These are phyloP conservation scores for Homarus gammarus DNA, from an alignment of 2,888 invertebrate genomes.

Conservation along the genomic window DNA sequence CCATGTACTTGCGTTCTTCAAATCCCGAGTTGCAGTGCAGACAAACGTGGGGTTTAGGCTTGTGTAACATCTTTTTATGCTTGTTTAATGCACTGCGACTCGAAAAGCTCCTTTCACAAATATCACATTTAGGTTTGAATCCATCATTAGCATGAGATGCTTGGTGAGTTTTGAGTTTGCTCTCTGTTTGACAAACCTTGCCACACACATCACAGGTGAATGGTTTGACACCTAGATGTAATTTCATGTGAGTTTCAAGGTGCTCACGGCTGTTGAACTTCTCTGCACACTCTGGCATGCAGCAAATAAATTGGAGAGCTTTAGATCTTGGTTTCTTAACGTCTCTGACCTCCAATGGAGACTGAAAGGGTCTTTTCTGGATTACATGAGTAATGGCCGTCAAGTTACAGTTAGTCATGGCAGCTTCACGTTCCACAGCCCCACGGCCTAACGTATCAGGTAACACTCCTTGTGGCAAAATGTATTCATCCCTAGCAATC, in stretches of 20 bases:
- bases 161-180: constrained; percentile 38
- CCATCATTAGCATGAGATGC: constrained; percentile 55
- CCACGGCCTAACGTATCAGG: constrained; percentile 12
- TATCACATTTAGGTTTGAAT: constrained; percentile 51
- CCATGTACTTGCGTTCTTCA: constrained; percentile 56
- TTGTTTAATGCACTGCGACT: constrained; percentile 62
- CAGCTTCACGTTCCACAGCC: background rate
- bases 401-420: background rate
- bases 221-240: constrained; percentile 63
- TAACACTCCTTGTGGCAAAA: background rate
- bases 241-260: constrained; percentile 60
- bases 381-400: background rate
- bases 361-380: constrained; percentile 25
- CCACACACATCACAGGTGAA: constrained; percentile 54
- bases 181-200: constrained; percentile 61
- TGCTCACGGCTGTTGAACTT: constrained; percentile 43
- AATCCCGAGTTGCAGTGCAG: constrained; percentile 54
- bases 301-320: constrained; percentile 36
- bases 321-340: constrained; percentile 34
- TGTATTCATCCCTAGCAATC: constrained; percentile 22
- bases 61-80: constrained; percentile 62
- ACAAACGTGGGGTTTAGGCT: constrained; percentile 57
- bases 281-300: constrained; percentile 41
- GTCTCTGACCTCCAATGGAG: constrained; percentile 21
- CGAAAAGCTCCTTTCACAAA: constrained; percentile 63